Evolutionary conservation across 1,140 invertebrate species (phyloP).

Genomic region (Eciton burchellii): DNA sequence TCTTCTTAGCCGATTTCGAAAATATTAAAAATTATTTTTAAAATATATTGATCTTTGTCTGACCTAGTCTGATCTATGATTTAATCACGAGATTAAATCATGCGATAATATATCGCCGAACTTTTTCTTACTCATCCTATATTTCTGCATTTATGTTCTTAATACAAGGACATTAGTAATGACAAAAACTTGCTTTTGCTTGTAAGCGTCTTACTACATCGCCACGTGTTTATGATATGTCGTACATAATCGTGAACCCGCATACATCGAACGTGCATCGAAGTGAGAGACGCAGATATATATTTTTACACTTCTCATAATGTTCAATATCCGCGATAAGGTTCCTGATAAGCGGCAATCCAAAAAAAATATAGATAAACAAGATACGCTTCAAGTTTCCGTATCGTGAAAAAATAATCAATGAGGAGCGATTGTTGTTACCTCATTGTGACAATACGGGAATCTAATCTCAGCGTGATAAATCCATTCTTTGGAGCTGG

Average conservation of each 20-base stretch:
- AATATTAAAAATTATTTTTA: not conserved
- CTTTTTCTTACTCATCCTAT: too few species aligned
- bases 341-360: not conserved
- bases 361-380: conserved; percentile 9
- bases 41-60: too few species aligned
- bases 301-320: not conserved
- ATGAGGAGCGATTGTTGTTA: not conserved
- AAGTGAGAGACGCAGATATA: not conserved
- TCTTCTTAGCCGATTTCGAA: conserved; percentile 20
- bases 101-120: too few species aligned
- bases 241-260: too few species aligned
- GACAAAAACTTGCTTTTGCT: too few species aligned
- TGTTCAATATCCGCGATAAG: not conserved
- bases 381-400: not conserved
- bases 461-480: conserved; percentile 22
- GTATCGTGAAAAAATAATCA: not conserved
- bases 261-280: not conserved
- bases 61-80: not conserved
- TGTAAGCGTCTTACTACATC: too few species aligned
- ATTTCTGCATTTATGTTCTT: too few species aligned
- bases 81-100: not conserved
- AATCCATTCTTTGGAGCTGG: not conserved
- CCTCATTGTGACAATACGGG: not conserved
- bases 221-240: too few species aligned
- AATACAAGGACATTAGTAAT: too few species aligned